phyloP scores from a whole-genome alignment of 2,888 invertebrate species.

The Tetrapedia diversipes region DNA sequence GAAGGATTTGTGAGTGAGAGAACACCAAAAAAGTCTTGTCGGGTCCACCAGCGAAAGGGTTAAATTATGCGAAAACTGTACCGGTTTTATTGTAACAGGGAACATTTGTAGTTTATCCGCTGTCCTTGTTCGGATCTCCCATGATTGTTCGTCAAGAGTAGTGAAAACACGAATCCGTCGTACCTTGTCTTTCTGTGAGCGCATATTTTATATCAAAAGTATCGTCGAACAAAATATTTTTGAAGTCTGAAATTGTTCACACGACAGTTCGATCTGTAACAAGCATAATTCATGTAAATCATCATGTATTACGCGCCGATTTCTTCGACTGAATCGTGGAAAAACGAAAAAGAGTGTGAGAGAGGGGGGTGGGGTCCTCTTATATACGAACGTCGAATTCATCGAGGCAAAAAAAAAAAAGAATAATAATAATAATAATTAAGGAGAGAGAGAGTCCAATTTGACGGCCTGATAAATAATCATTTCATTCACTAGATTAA shows the following conservation, averaged over 20 bases:
- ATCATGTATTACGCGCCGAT: constrained; percentile 13
- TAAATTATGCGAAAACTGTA: background rate
- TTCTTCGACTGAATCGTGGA: constrained; percentile 10
- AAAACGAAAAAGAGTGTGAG: background rate
- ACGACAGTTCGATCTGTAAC: constrained; percentile 24
- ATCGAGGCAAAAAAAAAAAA: constrained; percentile 19
- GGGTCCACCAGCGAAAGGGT: constrained; percentile 15
- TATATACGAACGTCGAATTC: background rate
- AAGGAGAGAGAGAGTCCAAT: too few species aligned
- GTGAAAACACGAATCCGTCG: constrained; percentile 38
- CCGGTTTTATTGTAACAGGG: background rate
- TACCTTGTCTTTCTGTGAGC: constrained; percentile 28
- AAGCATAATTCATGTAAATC: constrained; percentile 8
- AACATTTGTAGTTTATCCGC: background rate
- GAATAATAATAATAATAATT: too few species aligned
- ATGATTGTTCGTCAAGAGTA: constrained; percentile 16
- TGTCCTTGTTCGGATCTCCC: constrained; percentile 15
- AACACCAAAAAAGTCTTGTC: too few species aligned
- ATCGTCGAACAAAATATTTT: constrained; percentile 30
- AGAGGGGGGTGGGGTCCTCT: too few species aligned
- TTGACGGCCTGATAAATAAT: too few species aligned
- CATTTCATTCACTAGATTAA: too few species aligned
- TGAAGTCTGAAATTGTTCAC: constrained; percentile 24
- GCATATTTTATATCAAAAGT: constrained; percentile 24
- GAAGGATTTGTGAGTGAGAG: background rate